Evolutionary conservation across 2,888 invertebrate genomes (phyloP), one percentile per base, ranked within the genome.

Genomic region (Nomada goodeniana): DNA sequence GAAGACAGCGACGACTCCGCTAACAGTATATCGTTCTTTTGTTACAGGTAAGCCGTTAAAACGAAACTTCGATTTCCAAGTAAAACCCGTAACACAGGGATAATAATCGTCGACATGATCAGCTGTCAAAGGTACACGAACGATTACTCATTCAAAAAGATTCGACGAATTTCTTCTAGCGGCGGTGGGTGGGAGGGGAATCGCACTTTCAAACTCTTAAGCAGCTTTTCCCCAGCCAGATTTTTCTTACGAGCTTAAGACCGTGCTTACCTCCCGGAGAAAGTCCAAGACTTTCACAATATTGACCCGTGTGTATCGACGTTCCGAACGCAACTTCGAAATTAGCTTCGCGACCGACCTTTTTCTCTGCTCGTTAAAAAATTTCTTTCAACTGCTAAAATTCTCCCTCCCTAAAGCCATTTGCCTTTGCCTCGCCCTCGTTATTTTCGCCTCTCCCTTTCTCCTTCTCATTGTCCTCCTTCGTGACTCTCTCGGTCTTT

Each of bases 1-100:
- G 15, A 47, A 13, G 47, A 36, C 7, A 15, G 13, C 47, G 9
- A 23, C 0, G 26, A n/a, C 47, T 15, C 7, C 9, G 11, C 71
- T 82, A 53, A 79, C 57, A 10, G 42, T 59, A 44, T 53, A 36
- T 13, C 50, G n/a, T 63, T 36, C n/a, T 57, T 47, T n/a, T 84
- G 80, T 86, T 85, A 10, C 86, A 86, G 86, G 86, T 86, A 81
- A 86, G 86, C 71, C 47, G 13, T 11, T n/a, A 23, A n/a, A 23
- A 50, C 5, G 44, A 23, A 26, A 50, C 52, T 15, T n/a, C 2
- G 2, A 26, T 10, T 65, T 5, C 18, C 23, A 7, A 15, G 23
- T 36, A 36, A 36, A 57, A 3, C 23, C 2, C 2, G 47, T 36
- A 36, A 36, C n/a, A 4, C 23, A 26, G 7, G 64, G 57, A 73